Conservation (phyloP, 2,113 vertebrate genomes). For the Hiodon alosoides region DNA sequence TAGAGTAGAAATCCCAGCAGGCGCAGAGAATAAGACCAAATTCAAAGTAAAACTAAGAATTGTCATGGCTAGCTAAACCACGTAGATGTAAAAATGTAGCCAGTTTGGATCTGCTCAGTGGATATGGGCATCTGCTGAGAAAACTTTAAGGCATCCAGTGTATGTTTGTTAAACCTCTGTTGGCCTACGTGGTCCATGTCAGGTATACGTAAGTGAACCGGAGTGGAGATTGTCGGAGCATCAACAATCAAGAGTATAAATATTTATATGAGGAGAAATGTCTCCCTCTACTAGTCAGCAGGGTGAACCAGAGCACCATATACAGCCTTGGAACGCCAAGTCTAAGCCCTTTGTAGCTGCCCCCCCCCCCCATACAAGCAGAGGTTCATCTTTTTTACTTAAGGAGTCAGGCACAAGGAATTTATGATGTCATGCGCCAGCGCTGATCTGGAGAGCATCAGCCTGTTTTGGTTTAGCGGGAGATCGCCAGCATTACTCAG, state of each 20-base stretch:
- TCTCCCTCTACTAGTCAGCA: slow-evolving; percentile 33
- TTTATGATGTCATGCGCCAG: slow-evolving; percentile 41
- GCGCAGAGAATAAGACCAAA: too few species aligned
- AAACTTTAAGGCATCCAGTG: too few species aligned
- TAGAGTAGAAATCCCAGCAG: not conserved
- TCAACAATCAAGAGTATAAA: slow-evolving; percentile 40
- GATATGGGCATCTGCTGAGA: too few species aligned
- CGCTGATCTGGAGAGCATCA: slow-evolving; percentile 29
- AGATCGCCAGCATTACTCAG: not conserved
- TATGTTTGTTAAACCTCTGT: too few species aligned
- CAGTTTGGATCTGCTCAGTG: too few species aligned
- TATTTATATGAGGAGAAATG: slow-evolving; percentile 36
- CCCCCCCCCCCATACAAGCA: not conserved
- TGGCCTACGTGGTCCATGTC: too few species aligned
- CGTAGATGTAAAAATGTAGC: too few species aligned
- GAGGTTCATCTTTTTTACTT: slow-evolving; percentile 14
- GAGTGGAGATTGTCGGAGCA: slow-evolving; percentile 26
- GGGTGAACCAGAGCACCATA: slow-evolving; percentile 34
- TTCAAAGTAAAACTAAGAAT: too few species aligned
- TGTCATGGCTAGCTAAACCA: too few species aligned
- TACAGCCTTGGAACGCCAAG: slow-evolving; percentile 36
- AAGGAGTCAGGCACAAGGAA: slow-evolving; percentile 28
- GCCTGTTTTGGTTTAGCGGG: not conserved
- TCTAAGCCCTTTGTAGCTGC: slow-evolving; percentile 6
- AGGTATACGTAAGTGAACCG: not conserved